Evolutionary conservation across 1,140 invertebrate species (phyloP).

Genomic region (Pogonomyrmex barbatus): DNA sequence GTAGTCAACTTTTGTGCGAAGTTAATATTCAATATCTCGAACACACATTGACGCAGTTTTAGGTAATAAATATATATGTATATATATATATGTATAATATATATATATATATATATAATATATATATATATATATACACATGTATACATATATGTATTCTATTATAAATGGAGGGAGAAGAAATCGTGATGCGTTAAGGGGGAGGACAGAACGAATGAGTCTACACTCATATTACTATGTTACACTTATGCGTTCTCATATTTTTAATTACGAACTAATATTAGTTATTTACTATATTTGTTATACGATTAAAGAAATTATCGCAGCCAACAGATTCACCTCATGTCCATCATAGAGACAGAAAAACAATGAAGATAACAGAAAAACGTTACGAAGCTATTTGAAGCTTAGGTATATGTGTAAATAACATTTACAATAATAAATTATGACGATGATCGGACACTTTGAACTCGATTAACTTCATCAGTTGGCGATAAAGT

Average conservation of each 20-base stretch:
- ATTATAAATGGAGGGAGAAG: constrained; percentile 57
- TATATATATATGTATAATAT: constrained; percentile 18
- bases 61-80: constrained; percentile 59
- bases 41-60: constrained; percentile 69
- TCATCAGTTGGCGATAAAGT: constrained; percentile 64
- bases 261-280: constrained; percentile 78
- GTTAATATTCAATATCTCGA: constrained; percentile 70
- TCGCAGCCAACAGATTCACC: constrained; percentile 76
- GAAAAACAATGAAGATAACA: constrained; percentile 70
- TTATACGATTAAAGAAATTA: constrained; percentile 72
- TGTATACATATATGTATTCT: constrained; percentile 55
- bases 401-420: constrained; percentile 82
- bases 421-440: constrained; percentile 85
- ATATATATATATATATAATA: constrained; percentile 59
- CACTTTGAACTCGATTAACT: constrained; percentile 68
- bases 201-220: constrained; percentile 66
- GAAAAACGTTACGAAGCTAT: constrained; percentile 77
- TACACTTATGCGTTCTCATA: constrained; percentile 78
- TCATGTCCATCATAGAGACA: constrained; percentile 71
- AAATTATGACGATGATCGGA: constrained; percentile 79
- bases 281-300: constrained; percentile 82
- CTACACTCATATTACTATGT: constrained; percentile 73
- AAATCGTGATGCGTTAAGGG: constrained; percentile 49
- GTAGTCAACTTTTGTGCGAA: constrained; percentile 68
- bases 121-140: constrained; percentile 10